Conservation (phyloP, 2,113 vertebrate species). For the Ivindomyrus marchei region DNA sequence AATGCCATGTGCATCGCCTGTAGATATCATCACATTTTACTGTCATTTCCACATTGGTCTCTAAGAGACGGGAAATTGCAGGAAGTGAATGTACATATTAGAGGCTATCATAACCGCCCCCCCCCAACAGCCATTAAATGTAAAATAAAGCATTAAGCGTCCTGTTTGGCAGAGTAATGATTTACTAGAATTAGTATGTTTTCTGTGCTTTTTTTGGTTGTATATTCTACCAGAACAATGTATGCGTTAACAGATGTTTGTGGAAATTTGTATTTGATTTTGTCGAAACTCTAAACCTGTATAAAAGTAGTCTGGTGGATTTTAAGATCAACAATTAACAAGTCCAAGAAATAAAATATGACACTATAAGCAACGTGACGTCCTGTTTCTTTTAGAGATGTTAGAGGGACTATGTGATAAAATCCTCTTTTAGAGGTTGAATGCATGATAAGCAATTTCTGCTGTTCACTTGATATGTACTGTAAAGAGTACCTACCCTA, state of each 20-base stretch:
- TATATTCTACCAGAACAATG: conserved; percentile 47
- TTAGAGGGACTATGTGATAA: too few relatives aligned
- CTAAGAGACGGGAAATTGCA: conserved; percentile 49
- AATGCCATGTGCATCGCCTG: conserved; percentile 29
- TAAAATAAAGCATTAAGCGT: conserved; percentile 36
- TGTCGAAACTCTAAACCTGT: conserved; percentile 67
- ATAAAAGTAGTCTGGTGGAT: conserved; percentile 44
- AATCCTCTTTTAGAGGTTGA: background rate
- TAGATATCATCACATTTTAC: conserved; percentile 21
- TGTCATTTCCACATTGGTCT: conserved; percentile 49
- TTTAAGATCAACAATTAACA: conserved; percentile 45
- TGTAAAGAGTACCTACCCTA: background rate
- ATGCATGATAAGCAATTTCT: background rate
- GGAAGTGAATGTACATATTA: conserved; percentile 52
- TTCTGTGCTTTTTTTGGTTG: conserved; percentile 45
- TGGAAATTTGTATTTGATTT: conserved; percentile 65
- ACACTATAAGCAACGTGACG: conserved; percentile 24
- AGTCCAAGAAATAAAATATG: conserved; percentile 27
- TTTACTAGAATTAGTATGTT: conserved; percentile 45
- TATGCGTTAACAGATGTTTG: conserved; percentile 54
- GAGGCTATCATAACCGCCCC: conserved; percentile 24
- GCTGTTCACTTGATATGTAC: background rate
- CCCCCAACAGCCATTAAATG: conserved; percentile 34
- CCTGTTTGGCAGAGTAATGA: conserved; percentile 47
- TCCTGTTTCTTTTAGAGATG: background rate